Conservation (phyloP, 2,113 vertebrate genomes). For the Urocolius indicus region DNA sequence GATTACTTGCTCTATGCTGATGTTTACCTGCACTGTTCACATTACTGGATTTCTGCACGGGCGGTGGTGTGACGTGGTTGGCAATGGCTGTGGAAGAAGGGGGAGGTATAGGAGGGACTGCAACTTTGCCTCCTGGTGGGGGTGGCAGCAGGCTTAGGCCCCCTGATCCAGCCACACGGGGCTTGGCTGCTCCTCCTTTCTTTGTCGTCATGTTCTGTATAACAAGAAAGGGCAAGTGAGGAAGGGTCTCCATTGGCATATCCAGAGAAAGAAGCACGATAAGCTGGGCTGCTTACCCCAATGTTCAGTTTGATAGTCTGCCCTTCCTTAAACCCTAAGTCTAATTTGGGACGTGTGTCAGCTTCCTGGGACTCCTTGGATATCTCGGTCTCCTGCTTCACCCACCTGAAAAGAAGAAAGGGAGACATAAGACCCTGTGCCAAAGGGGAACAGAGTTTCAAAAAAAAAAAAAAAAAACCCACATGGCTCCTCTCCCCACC, state of each 20-base stretch:
- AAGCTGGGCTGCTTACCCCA: slow-evolving; percentile 81
- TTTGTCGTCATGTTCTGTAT: slow-evolving; percentile 85
- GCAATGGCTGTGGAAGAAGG: slow-evolving; percentile 80
- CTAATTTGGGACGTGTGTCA: slow-evolving; percentile 89
- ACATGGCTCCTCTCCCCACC: neutral
- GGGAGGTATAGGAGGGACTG: slow-evolving; percentile 78
- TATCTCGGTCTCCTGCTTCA: slow-evolving; percentile 92
- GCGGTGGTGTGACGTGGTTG: slow-evolving; percentile 81
- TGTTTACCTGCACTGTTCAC: slow-evolving; percentile 76
- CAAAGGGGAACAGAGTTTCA: neutral
- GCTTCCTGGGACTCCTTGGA: slow-evolving; percentile 88
- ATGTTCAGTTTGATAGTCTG: slow-evolving; percentile 98
- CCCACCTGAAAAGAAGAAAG: slow-evolving; percentile 83
- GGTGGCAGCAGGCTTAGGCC: slow-evolving; percentile 90
- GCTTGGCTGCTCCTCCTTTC: slow-evolving; percentile 82
- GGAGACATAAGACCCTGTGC: neutral
- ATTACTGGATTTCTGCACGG: slow-evolving; percentile 76
- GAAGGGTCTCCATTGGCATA: neutral
- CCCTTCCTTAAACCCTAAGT: slow-evolving; percentile 97
- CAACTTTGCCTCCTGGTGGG: slow-evolving; percentile 88
- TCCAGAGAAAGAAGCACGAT: neutral
- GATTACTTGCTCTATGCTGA: neutral
- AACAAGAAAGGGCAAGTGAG: neutral
- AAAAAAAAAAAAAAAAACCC: neutral
- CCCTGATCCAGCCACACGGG: slow-evolving; percentile 82